phyloP scores from a whole-genome alignment of 2,888 invertebrate genomes.

The Caenorhabditis panamensis region DNA sequence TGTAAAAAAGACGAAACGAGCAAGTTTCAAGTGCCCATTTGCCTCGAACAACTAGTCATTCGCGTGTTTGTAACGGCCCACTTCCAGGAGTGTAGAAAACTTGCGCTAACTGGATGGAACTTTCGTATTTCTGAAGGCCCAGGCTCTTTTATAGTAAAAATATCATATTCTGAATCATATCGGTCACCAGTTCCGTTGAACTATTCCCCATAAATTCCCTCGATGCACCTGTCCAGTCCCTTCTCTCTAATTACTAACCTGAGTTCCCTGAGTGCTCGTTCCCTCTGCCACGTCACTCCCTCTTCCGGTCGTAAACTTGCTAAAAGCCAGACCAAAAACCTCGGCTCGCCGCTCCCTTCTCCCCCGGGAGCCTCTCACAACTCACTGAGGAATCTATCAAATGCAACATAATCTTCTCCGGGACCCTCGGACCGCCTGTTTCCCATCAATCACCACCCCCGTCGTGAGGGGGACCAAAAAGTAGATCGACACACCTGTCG shows the following conservation, averaged over 20 bases:
- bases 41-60: background rate
- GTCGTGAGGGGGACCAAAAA: background rate
- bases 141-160: too few relatives aligned
- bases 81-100: constrained; percentile 15
- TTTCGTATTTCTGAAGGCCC: too few relatives aligned
- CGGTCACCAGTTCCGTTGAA: background rate
- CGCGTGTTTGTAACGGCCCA: background rate
- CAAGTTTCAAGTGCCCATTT: background rate
- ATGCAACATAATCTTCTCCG: constrained; percentile 52
- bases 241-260: constrained; percentile 7
- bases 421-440: constrained; percentile 7
- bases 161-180: too few relatives aligned
- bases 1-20: background rate
- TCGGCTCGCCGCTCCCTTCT: constrained; percentile 16
- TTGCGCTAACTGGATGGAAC: too few relatives aligned
- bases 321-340: constrained; percentile 44
- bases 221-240: background rate
- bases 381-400: constrained; percentile 45
- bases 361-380: constrained; percentile 17
- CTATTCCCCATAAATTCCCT: too few relatives aligned
- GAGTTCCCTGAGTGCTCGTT: background rate
- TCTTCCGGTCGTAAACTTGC: constrained; percentile 6
- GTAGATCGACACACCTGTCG: constrained; percentile 31
- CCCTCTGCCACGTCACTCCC: background rate
- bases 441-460: constrained; percentile 48